A percentile compares a stretch with the other conserved stretches of the same genome.
phyloP scores from a whole-genome alignment of 2,888 invertebrate species.

The Drosophila stalkeri region DNA sequence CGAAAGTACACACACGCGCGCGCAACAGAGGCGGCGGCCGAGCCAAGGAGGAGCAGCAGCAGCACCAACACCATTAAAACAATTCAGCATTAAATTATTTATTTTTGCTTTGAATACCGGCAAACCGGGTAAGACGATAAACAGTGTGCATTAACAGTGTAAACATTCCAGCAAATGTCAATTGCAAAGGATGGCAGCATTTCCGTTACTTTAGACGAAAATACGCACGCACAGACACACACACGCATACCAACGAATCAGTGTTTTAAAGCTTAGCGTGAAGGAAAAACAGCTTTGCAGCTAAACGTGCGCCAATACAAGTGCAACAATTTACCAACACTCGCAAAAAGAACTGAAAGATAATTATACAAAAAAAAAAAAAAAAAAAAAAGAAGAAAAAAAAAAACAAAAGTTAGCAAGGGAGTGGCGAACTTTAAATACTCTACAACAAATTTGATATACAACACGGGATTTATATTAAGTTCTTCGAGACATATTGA shows the following conservation, averaged over 20 bases:
- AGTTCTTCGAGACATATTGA: not conserved
- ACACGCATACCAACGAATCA: not conserved
- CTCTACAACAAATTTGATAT: not conserved
- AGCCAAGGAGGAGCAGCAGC: slow-evolving; percentile 18
- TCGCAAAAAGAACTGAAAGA: slow-evolving; percentile 7
- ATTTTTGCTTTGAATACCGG: slow-evolving; percentile 30
- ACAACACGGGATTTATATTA: not conserved
- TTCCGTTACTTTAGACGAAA: slow-evolving; percentile 25
- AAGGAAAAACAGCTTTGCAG: slow-evolving; percentile 26
- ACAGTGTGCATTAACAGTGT: slow-evolving; percentile 24
- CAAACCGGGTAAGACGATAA: slow-evolving; percentile 44
- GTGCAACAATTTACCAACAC: slow-evolving; percentile 25
- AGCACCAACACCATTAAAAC: not conserved
- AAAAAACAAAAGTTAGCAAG: not conserved
- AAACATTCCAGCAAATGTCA: slow-evolving; percentile 22
- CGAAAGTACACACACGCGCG: slow-evolving; percentile 48
- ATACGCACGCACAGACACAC: not conserved
- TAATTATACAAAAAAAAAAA: slow-evolving; percentile 12
- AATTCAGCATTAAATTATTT: slow-evolving; percentile 15
- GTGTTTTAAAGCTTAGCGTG: slow-evolving; percentile 16
- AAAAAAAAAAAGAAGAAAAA: not conserved
- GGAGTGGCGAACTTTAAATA: not conserved
- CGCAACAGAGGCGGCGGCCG: slow-evolving; percentile 25
- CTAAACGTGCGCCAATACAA: slow-evolving; percentile 15
- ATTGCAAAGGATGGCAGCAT: slow-evolving; percentile 16